A percentile compares a stretch with the other conserved stretches of the same genome.
Evolutionary conservation across 2,113 vertebrate genomes (phyloP).

Genomic region (Myotis yumanensis): DNA sequence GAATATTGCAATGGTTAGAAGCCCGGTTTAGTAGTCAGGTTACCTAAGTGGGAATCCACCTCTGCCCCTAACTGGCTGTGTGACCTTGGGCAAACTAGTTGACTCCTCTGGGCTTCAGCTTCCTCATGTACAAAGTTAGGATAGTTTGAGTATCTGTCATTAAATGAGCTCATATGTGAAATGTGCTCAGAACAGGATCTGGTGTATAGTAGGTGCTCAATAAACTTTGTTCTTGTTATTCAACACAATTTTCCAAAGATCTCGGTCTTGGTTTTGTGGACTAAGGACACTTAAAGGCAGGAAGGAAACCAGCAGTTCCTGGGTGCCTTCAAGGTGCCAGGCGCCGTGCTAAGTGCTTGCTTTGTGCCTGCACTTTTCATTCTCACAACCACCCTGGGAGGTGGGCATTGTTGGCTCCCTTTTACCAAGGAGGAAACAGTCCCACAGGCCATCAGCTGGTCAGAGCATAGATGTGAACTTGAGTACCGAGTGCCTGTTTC

Average conservation of each 20-base stretch:
- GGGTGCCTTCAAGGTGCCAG: background rate
- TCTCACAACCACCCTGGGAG: background rate
- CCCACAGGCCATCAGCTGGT: background rate
- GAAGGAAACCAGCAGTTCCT: background rate
- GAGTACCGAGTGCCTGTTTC: background rate
- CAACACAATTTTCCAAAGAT: background rate
- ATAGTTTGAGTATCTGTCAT: accelerated
- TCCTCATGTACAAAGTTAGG: background rate
- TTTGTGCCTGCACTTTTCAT: background rate
- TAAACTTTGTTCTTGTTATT: background rate
- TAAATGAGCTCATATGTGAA: accelerated
- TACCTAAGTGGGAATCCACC: background rate
- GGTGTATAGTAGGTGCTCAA: background rate
- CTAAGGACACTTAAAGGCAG: background rate
- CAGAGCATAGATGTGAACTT: background rate
- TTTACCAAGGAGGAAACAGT: background rate
- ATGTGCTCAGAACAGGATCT: background rate
- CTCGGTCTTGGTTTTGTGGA: background rate
- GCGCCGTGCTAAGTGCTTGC: background rate
- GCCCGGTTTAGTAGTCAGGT: background rate
- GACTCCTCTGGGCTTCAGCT: background rate
- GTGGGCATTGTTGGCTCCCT: background rate
- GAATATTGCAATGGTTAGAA: background rate
- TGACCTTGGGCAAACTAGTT: background rate
- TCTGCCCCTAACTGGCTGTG: background rate